Base-by-base conservation (phyloP, 1,140 invertebrate species). In the Orius insidiosus region DNA sequence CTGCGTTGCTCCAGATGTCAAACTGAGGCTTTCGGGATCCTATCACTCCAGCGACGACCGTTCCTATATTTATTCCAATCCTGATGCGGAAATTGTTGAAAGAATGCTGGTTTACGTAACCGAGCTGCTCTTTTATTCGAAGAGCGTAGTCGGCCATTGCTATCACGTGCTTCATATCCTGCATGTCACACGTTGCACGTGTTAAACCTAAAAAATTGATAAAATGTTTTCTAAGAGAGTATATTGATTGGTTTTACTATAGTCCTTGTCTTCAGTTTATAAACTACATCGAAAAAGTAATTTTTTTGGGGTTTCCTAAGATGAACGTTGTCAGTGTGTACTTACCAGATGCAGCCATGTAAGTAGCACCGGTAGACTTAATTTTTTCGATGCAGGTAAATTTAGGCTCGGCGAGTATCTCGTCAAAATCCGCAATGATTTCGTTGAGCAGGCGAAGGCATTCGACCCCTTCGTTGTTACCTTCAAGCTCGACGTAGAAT, bases 351-450 rank as follows among this genome's bases (percentile, higher is more conserved):
- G 90, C 92, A 2, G 90, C 90, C 92, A 97, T 97, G 58, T 96
- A 96, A 0, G 88, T 94, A 9, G 85, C 80, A 6, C 89, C 89
- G 0, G 92, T 94, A 48, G 88, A 93, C 63, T 97, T 97, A 55
- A 97, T 97, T 65, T 97, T 97, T 65, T 97, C 92, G 53, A 96
- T 87, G 64, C 80, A 89, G 53, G 71, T 76, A 66, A 92, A 96
- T 52, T 74, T 71, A 7, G 84, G 79, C 58, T 92, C 85, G 4
- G 80, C 76, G 0, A 93, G 69, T 41, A 93, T 65, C 61, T 93
- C 84, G 62, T 97, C 92, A 61, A 95, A 95, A 66, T 95, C 90
- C 1, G 88, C 90, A 45, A 95, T 93, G 55, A 96, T 96, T 70
- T 97, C 92, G 64, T 97, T 97, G 2, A 96, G 71, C 0, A 96